Evolutionary conservation across 1,140 invertebrate genomes (phyloP).

Genomic region (Hermatobates lingyangjiaoensis): DNA sequence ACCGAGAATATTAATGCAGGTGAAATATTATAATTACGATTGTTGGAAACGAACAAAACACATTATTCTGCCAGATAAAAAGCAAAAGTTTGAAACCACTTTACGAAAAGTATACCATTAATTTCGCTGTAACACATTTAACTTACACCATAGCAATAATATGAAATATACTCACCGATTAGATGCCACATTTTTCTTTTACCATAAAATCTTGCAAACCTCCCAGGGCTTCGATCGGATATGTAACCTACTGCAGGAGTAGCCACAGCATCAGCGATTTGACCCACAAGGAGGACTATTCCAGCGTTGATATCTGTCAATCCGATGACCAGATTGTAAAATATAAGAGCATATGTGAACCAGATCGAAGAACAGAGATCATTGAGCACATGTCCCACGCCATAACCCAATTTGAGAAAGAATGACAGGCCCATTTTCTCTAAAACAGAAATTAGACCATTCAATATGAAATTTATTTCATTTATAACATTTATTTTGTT

Average conservation of each 20-base stretch:
- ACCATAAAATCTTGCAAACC: constrained; percentile 51
- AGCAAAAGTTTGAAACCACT: no score
- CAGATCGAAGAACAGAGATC: constrained; percentile 92
- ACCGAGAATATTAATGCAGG: no score
- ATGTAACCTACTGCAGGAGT: constrained; percentile 79
- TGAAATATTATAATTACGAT: no score
- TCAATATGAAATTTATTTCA: no score
- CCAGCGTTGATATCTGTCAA: constrained; percentile 60
- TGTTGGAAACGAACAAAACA: no score
- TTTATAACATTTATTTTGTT: no score
- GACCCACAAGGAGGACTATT: constrained; percentile 60
- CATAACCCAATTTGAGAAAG: constrained; percentile 27
- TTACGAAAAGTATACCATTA: no score
- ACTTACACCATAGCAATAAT: no score
- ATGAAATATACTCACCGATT: constrained; percentile 43
- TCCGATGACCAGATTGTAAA: constrained; percentile 63
- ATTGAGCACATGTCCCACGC: constrained; percentile 76
- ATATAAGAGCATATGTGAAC: constrained; percentile 93
- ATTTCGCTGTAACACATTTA: no score
- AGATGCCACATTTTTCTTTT: constrained; percentile 83
- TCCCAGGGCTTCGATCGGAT: constrained; percentile 46
- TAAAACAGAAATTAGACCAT: constrained; percentile 3
- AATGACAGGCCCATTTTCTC: constrained; percentile 1
- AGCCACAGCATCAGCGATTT: constrained; percentile 72
- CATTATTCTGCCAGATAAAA: no score